Percentiles rank a stretch among this genome's conserved stretches.
These are phyloP conservation scores for Heliothis peltigera DNA, from an alignment of 2,888 invertebrate species.

Conservation along the genomic window DNA sequence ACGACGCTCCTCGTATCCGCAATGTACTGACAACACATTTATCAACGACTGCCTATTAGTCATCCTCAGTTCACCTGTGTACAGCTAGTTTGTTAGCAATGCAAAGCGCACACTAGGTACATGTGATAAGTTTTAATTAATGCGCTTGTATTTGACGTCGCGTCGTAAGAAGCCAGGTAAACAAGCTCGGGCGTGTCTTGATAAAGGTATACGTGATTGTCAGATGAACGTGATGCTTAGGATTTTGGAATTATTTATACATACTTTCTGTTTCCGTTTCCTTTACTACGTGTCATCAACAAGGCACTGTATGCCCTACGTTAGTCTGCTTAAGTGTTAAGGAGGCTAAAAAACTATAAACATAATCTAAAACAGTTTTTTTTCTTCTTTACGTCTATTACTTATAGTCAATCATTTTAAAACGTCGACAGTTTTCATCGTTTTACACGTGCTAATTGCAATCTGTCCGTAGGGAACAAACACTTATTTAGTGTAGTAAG, in stretches of 20 bases:
- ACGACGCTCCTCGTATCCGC: constrained; percentile 15
- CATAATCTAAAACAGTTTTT: no score
- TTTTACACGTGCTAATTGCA: not conserved
- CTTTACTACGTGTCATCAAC: no score
- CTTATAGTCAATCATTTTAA: no score
- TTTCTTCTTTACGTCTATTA: no score
- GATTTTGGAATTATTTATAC: not conserved
- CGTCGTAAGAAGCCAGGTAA: constrained; percentile 1
- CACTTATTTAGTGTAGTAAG: no score
- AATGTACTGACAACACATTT: constrained; percentile 10
- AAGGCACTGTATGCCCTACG: no score
- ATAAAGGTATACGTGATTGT: not conserved
- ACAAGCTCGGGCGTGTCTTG: not conserved
- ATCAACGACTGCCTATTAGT: constrained; percentile 32
- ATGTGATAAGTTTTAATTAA: constrained; percentile 2
- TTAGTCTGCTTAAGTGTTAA: no score
- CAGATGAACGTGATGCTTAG: not conserved
- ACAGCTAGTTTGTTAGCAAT: constrained; percentile 22
- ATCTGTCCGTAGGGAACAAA: not conserved
- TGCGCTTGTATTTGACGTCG: not conserved
- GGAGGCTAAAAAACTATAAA: no score
- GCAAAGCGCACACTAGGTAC: not conserved
- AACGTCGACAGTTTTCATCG: no score
- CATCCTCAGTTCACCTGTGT: constrained; percentile 10
- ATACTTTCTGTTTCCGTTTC: no score